phyloP scores from a whole-genome alignment of 2,888 invertebrate genomes.

The Hemaris fuciformis region DNA sequence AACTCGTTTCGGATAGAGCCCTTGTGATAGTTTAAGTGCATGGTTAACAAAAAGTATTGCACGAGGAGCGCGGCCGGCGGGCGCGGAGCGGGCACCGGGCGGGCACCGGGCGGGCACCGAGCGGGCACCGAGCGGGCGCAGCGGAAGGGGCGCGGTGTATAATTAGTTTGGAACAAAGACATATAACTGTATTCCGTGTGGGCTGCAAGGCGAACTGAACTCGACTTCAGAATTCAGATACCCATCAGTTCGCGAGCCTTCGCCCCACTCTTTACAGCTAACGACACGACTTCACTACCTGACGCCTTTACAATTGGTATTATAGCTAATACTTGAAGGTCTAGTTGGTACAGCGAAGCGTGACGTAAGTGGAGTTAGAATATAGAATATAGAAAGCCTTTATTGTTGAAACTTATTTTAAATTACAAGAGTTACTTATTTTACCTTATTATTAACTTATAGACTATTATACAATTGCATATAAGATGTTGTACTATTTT shows the following conservation, averaged over 20 bases:
- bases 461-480: too few species aligned
- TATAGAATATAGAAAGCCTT: too few species aligned
- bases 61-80: background rate
- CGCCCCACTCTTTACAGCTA: background rate
- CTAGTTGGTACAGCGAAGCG: too few species aligned
- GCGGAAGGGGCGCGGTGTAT: background rate
- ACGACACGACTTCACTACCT: background rate
- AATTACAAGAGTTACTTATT: too few species aligned
- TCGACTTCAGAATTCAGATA: background rate
- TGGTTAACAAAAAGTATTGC: background rate
- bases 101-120: too few species aligned
- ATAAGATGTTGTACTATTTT: too few species aligned
- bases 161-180: constrained; percentile 9
- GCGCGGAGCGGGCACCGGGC: background rate
- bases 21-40: constrained; percentile 2
- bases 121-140: too few species aligned
- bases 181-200: constrained; percentile 7
- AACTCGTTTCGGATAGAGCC: background rate
- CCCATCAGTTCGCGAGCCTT: background rate
- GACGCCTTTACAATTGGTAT: background rate
- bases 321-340: background rate
- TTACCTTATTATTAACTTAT: too few species aligned
- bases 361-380: too few species aligned
- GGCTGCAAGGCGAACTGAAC: background rate
- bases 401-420: too few species aligned